phyloP scores from a whole-genome alignment of 2,797 vertebrate species.

The Hylomyscus alleni region DNA sequence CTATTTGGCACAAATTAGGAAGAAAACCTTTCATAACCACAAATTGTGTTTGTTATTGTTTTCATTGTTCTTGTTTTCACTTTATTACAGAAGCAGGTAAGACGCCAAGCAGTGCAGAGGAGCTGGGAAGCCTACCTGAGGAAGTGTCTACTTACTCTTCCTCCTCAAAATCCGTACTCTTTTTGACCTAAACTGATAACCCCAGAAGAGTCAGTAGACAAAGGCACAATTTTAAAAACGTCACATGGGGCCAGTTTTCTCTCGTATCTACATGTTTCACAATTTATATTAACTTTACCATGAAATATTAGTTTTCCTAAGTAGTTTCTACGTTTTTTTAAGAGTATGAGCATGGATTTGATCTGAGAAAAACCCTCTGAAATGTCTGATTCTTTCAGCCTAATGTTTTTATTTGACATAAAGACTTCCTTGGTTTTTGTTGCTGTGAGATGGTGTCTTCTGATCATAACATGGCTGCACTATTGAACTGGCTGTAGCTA shows the following conservation, averaged over 20 bases:
- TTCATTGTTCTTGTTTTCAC: background rate
- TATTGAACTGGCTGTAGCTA: background rate
- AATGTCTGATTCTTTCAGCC: background rate
- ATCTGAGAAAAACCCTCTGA: background rate
- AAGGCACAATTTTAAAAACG: background rate
- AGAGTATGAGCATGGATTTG: background rate
- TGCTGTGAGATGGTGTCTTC: background rate
- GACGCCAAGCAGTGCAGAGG: background rate
- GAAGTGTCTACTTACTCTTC: background rate
- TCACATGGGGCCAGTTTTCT: background rate
- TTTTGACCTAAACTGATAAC: background rate
- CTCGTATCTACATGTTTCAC: background rate
- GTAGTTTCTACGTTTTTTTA: background rate
- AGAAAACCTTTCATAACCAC: background rate
- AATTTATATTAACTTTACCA: background rate
- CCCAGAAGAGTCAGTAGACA: background rate
- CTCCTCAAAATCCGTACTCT: background rate
- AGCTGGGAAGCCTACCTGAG: background rate
- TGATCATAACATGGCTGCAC: background rate
- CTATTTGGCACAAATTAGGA: background rate
- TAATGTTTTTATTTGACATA: background rate
- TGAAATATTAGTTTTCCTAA: background rate
- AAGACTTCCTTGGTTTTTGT: background rate
- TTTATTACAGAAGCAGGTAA: conserved; percentile 30
- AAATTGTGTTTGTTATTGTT: background rate